A percentile compares a stretch with the other conserved stretches of the same genome.
These are phyloP conservation scores for Hydrochoerus hydrochaeris DNA, from an alignment of 2,113 vertebrate genomes.

Conservation along the genomic window DNA sequence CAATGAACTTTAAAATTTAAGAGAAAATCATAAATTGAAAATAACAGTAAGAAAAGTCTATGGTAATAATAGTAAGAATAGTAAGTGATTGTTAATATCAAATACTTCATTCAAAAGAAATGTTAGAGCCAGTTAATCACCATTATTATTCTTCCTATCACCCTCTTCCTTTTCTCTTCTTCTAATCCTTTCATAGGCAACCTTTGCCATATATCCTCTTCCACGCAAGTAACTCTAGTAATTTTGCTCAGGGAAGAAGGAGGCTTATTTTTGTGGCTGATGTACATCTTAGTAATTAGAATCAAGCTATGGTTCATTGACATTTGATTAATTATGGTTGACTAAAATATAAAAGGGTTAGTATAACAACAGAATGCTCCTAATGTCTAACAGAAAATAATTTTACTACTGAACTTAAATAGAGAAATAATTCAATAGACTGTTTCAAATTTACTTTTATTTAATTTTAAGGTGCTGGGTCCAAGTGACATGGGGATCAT, in stretches of 20 bases:
- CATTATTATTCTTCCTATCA: rapidly evolving
- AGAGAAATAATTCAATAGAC: neutral
- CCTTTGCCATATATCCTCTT: too few species aligned
- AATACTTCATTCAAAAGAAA: neutral
- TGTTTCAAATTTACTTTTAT: neutral
- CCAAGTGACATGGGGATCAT: neutral
- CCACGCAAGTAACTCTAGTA: neutral
- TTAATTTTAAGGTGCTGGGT: neutral
- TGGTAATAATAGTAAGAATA: neutral
- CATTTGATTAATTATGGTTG: neutral
- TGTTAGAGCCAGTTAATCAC: neutral
- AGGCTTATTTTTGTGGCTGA: neutral
- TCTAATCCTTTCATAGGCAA: neutral
- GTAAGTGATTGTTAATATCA: neutral
- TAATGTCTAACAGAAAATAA: neutral
- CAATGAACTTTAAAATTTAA: neutral
- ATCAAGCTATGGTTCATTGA: neutral
- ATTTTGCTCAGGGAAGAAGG: neutral
- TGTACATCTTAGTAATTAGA: neutral
- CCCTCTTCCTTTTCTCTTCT: too few species aligned
- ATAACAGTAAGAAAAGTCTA: neutral
- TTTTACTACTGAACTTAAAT: slow-evolving; percentile 24
- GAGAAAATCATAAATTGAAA: neutral
- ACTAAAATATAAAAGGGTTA: neutral
- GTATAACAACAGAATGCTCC: neutral